These are phyloP conservation scores for Caenorhabditis doughertyi DNA, from an alignment of 2,888 invertebrate species.

Conservation along the genomic window DNA sequence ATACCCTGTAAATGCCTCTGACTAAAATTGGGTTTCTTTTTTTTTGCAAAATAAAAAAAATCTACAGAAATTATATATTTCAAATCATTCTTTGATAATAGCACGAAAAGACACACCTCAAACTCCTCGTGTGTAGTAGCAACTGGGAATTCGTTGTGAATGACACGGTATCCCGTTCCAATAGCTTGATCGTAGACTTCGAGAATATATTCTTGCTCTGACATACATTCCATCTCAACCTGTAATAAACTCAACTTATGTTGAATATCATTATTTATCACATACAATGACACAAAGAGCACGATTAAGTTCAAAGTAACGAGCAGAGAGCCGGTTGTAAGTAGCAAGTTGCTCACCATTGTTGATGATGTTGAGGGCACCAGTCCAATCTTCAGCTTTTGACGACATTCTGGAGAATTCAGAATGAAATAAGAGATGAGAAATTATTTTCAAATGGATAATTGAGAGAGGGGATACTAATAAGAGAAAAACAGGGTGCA, in stretches of 20 bases:
- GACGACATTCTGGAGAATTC: slow-evolving; percentile 12
- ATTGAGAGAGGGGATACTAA: too few relatives aligned
- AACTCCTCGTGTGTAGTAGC: slow-evolving; percentile 52
- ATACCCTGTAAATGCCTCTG: slow-evolving; percentile 6
- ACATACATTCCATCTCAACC: slow-evolving; percentile 54
- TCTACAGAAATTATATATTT: not conserved
- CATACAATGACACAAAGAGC: slow-evolving; percentile 26
- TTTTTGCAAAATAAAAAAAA: not conserved
- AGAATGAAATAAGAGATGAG: not conserved
- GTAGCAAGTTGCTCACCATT: slow-evolving; percentile 1
- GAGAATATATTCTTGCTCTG: slow-evolving; percentile 39
- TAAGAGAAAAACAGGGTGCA: too few relatives aligned
- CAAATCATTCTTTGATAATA: not conserved
- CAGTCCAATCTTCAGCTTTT: slow-evolving; percentile 13
- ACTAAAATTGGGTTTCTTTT: not conserved
- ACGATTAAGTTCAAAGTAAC: not conserved
- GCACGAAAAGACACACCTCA: slow-evolving; percentile 24
- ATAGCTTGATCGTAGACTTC: slow-evolving; percentile 35
- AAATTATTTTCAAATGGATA: not conserved
- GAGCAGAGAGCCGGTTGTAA: not conserved
- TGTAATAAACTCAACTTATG: not conserved
- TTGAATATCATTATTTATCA: not conserved
- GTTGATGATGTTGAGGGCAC: slow-evolving; percentile 24
- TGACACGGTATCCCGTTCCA: slow-evolving; percentile 6
- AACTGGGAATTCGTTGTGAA: slow-evolving; percentile 23